A percentile compares a stretch with the other conserved stretches of the same genome.
Evolutionary conservation across 2,113 vertebrate species (phyloP).

Genomic region (Ondatra zibethicus): DNA sequence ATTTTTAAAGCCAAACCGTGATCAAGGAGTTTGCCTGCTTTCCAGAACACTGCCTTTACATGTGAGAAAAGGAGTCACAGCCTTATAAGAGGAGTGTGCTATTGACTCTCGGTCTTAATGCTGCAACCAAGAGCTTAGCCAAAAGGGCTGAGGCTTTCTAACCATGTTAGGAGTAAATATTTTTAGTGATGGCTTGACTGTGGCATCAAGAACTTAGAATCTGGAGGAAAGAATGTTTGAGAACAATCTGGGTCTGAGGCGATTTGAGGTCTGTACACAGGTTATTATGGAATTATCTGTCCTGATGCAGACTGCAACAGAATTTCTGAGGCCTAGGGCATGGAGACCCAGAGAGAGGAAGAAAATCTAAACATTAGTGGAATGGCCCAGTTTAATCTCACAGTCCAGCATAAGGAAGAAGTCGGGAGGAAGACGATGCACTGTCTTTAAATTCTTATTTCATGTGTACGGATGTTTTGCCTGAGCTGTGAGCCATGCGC

Average conservation of each 20-base stretch:
- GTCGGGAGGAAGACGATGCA: too few relatives aligned
- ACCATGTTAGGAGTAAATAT: neutral
- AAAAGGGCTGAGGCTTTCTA: slow-evolving; percentile 46
- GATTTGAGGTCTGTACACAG: neutral
- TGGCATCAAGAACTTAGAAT: slow-evolving; percentile 16
- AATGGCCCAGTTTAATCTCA: slow-evolving; percentile 29
- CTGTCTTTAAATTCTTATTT: neutral
- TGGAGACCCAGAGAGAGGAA: neutral
- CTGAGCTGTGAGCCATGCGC: neutral
- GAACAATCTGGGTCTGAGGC: neutral
- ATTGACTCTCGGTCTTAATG: slow-evolving; percentile 41
- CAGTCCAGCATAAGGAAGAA: neutral
- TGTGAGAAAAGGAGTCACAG: slow-evolving; percentile 79
- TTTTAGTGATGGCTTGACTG: slow-evolving; percentile 40
- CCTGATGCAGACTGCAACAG: neutral
- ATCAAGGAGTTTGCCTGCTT: slow-evolving; percentile 81
- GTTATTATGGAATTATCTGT: neutral
- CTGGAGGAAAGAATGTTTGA: slow-evolving; percentile 8
- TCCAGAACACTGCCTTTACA: slow-evolving; percentile 81
- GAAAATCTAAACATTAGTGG: neutral
- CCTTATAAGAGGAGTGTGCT: slow-evolving; percentile 53
- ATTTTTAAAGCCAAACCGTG: slow-evolving; percentile 83
- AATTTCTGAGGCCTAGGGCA: slow-evolving; percentile 5
- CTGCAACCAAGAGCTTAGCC: slow-evolving; percentile 40
- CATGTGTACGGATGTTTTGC: neutral